phyloP scores from a whole-genome alignment of 2,888 invertebrate genomes.

The Sinopyrophorus schimmeli region DNA sequence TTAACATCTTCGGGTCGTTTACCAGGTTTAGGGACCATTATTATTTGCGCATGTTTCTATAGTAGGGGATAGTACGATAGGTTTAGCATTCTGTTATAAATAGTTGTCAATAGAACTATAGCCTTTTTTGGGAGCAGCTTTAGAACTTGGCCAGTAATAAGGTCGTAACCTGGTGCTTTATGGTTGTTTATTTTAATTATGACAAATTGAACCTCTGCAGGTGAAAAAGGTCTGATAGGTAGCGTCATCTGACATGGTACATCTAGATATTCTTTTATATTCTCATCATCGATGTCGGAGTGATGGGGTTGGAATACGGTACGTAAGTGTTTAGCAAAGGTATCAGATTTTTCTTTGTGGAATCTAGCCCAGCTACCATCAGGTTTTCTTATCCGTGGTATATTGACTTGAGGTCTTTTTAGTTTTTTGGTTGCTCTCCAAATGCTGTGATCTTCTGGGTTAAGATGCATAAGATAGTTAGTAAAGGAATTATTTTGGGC shows the following conservation, averaged over 20 bases:
- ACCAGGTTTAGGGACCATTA: constrained; percentile 37
- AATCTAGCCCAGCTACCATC: constrained; percentile 4
- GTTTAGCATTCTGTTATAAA: constrained; percentile 5
- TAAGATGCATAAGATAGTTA: background rate
- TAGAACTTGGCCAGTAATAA: constrained; percentile 6
- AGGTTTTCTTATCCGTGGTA: constrained; percentile 7
- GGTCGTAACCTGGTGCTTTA: constrained; percentile 16
- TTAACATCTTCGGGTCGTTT: constrained; percentile 28
- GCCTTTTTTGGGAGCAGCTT: constrained; percentile 5
- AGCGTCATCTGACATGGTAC: constrained; percentile 9
- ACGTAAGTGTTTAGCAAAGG: constrained; percentile 1
- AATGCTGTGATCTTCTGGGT: background rate
- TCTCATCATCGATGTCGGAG: background rate
- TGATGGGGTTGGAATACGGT: constrained; percentile 1
- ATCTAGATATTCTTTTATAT: constrained; percentile 5
- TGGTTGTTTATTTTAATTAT: constrained; percentile 6
- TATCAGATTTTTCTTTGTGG: background rate
- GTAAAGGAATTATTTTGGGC: constrained; percentile 4
- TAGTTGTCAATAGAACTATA: constrained; percentile 1
- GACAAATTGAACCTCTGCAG: constrained; percentile 4
- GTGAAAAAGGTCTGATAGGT: constrained; percentile 9
- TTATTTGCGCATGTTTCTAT: constrained; percentile 31
- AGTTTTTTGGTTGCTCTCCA: constrained; percentile 5
- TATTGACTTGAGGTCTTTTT: background rate
- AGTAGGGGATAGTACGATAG: constrained; percentile 1